Evolutionary conservation across 2,113 vertebrate genomes (phyloP), one percentile per base, ranked within the genome.

Genomic region (Smithornis capensis): DNA sequence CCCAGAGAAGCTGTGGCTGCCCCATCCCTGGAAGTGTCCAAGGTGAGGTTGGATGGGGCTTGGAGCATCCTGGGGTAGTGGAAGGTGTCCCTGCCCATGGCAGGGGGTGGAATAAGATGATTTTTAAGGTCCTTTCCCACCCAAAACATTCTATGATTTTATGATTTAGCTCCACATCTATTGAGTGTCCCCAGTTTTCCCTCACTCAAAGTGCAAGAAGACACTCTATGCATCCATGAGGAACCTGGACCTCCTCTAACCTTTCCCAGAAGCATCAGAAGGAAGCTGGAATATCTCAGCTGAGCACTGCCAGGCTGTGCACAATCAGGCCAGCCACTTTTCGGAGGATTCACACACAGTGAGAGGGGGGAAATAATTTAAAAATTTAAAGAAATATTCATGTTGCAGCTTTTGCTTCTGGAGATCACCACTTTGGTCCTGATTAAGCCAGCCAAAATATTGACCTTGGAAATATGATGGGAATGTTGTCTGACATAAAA

Each of bases 401-500:
- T 0, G 0, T 9, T 33, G 28, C 33, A 62, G 65, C 27, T 89
- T 83, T 64, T 64, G 35, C 74, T 84, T 68, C 73, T 96, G 91
- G 89, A 92, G 91, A 95, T 55, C 70, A 90, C 84, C 90, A 0
- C 12, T 2, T 83, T 40, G 50, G 37, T 63, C 74, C 38, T 4
- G 23, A 25, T 59, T 59, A 63, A 92, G 49, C 91, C 89, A 94
- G 87, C 19, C 42, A 15, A 47, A 76, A n/a, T 4, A 11, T 14
- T 83, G 89, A 91, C 95, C 89, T 89, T 70, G 87, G 94, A 95
- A 96, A 7, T 68, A 79, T 25, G 82, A 76, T 27, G 84, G 93
- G 92, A 95, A 96, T 89, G 94, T 29, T 2, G 3, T 55, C 24
- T 1, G 75, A 68, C 11, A 35, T 24, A 37, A 64, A 63, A 82